Conservation (phyloP, 2,888 invertebrate genomes). For the Lysandra bellargus region DNA sequence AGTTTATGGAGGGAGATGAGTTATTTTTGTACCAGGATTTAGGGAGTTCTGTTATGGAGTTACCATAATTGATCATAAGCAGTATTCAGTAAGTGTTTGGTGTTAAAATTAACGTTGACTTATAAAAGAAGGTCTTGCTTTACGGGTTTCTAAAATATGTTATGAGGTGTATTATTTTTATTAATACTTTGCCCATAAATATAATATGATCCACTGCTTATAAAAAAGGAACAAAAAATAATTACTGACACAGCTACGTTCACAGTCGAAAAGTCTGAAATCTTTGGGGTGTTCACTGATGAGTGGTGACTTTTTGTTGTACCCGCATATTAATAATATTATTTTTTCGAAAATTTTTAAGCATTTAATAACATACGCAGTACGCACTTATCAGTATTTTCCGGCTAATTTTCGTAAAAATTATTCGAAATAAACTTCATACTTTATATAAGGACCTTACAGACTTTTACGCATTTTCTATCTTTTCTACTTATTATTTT, state of each 20-base stretch:
- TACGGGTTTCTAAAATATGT: too few species aligned
- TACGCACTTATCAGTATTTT: neutral
- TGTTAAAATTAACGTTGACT: neutral
- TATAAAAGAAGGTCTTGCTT: neutral
- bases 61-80: slow-evolving; percentile 8
- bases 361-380: too few species aligned
- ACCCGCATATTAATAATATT: too few species aligned
- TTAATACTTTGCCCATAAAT: too few species aligned
- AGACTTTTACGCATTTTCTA: neutral
- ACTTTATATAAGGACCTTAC: neutral
- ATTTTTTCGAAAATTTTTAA: too few species aligned
- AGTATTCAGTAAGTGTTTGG: neutral
- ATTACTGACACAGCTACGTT: too few species aligned
- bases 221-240: too few species aligned
- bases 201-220: too few species aligned
- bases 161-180: too few species aligned
- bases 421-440: neutral
- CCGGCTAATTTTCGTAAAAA: neutral
- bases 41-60: slow-evolving; percentile 1
- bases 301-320: too few species aligned
- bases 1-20: slow-evolving; percentile 29
- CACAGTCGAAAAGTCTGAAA: too few species aligned
- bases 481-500: neutral
- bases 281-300: too few species aligned
- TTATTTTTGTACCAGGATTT: slow-evolving; percentile 20